Evolutionary conservation across 92 coral and sea anemone genomes (phyloP).

Genomic region (Montipora capitata): DNA sequence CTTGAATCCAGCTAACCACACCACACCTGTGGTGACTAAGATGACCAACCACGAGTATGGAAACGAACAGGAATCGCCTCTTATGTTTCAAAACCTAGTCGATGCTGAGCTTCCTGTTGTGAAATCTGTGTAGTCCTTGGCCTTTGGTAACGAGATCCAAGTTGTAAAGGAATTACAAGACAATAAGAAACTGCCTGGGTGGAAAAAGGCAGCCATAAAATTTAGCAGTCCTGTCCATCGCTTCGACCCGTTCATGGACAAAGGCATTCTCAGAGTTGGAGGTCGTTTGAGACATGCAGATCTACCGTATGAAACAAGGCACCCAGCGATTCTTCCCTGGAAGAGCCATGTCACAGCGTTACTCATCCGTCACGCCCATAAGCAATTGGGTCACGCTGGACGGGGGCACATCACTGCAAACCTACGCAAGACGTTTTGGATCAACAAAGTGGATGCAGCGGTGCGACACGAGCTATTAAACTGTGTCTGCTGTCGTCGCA

Average conservation of each 20-base stretch:
- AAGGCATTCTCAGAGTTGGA: slow-evolving; percentile 61
- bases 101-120: slow-evolving; percentile 28
- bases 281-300: slow-evolving; percentile 60
- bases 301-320: slow-evolving; percentile 30
- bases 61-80: not conserved
- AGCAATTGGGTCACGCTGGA: slow-evolving; percentile 58
- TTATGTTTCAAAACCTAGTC: slow-evolving; percentile 20
- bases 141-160: slow-evolving; percentile 10
- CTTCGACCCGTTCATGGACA: slow-evolving; percentile 48
- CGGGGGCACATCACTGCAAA: slow-evolving; percentile 43
- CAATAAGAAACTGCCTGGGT: slow-evolving; percentile 4
- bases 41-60: not conserved
- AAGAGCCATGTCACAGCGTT: slow-evolving; percentile 62
- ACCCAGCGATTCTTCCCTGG: slow-evolving; percentile 55
- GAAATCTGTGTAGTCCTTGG: slow-evolving; percentile 8
- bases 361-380: slow-evolving; percentile 50
- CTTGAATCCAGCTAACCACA: slow-evolving; percentile 3
- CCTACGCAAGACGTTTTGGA: slow-evolving; percentile 55
- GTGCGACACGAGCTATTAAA: slow-evolving; percentile 41
- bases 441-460: slow-evolving; percentile 38
- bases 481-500: slow-evolving; percentile 50
- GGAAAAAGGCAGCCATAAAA: slow-evolving; percentile 23
- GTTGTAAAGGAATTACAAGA: slow-evolving; percentile 1
- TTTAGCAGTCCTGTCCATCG: slow-evolving; percentile 34
- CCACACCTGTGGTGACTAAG: too few relatives aligned